Evolutionary conservation across 2,797 vertebrate species (phyloP).

Genomic region (Emys orbicularis): DNA sequence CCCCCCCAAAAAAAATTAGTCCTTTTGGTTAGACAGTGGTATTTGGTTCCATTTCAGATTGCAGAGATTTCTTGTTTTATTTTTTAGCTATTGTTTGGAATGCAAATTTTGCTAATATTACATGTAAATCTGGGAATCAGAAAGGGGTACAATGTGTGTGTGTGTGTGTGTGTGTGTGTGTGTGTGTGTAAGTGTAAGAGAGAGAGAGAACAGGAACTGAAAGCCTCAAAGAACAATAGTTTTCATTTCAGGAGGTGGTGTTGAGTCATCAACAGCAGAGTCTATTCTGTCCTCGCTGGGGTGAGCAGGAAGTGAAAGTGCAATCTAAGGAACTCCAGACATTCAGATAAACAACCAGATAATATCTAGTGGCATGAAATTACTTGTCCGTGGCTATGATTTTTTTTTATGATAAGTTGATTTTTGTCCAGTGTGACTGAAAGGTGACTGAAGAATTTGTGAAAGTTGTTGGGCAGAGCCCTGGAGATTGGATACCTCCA

Average conservation of each 20-base stretch:
- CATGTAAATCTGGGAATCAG: neutral
- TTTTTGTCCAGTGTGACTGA: rapidly evolving
- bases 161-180: neutral
- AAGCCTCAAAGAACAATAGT: conserved; percentile 44
- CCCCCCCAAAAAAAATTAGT: neutral
- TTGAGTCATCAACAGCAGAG: conserved; percentile 74
- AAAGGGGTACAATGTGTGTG: neutral
- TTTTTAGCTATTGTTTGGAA: neutral
- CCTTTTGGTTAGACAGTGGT: neutral
- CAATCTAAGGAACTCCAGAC: conserved; percentile 68
- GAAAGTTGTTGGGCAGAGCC: neutral
- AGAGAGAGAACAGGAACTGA: conserved; percentile 68
- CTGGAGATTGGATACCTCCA: neutral
- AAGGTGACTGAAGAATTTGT: neutral
- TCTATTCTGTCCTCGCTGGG: conserved; percentile 58
- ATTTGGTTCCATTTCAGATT: neutral
- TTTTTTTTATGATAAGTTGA: neutral
- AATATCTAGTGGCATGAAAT: conserved; percentile 74
- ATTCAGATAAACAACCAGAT: conserved; percentile 73
- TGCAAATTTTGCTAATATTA: neutral
- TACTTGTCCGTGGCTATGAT: conserved; percentile 59
- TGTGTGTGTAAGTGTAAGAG: neutral
- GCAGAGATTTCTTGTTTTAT: neutral
- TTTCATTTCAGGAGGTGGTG: conserved; percentile 70
- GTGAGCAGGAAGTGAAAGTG: conserved; percentile 84